Evolutionary conservation across 2,113 vertebrate species (phyloP).

Genomic region (Formicarius rufipectus): DNA sequence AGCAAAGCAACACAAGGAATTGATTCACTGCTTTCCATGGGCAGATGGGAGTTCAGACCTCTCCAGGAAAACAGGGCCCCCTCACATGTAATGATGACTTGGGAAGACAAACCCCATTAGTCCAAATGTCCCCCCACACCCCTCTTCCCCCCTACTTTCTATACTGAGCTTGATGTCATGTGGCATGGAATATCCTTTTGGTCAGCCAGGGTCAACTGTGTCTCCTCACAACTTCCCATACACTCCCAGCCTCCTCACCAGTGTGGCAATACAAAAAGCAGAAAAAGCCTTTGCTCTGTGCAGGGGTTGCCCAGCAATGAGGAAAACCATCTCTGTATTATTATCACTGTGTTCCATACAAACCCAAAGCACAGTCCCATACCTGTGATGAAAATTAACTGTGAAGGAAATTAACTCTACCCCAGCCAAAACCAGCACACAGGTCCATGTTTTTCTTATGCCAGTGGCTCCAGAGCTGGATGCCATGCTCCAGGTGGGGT

Average conservation of each 20-base stretch:
- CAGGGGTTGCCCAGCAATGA: not conserved
- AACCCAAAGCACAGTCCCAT: not conserved
- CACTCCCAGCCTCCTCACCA: fast-evolving
- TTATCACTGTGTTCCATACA: not conserved
- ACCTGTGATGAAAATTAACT: not conserved
- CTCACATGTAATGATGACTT: not conserved
- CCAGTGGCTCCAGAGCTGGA: not conserved
- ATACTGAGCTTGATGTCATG: not conserved
- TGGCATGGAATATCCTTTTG: not conserved
- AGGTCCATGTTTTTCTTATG: not conserved
- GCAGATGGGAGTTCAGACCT: not conserved
- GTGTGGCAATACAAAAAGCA: not conserved
- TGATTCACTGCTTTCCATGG: not conserved
- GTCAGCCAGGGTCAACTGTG: not conserved
- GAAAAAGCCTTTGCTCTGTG: not conserved
- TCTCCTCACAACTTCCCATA: not conserved
- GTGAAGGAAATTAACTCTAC: not conserved
- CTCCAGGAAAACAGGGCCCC: too few species aligned
- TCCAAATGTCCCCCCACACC: not conserved
- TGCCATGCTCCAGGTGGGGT: not conserved
- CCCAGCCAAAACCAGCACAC: not conserved
- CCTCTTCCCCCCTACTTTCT: not conserved
- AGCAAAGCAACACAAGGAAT: not conserved
- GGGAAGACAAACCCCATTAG: not conserved
- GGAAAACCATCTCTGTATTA: not conserved